Evolutionary conservation across 2,113 vertebrate genomes (phyloP), one percentile per base, ranked within the genome.

Genomic region (Rhinoptilus africanus): DNA sequence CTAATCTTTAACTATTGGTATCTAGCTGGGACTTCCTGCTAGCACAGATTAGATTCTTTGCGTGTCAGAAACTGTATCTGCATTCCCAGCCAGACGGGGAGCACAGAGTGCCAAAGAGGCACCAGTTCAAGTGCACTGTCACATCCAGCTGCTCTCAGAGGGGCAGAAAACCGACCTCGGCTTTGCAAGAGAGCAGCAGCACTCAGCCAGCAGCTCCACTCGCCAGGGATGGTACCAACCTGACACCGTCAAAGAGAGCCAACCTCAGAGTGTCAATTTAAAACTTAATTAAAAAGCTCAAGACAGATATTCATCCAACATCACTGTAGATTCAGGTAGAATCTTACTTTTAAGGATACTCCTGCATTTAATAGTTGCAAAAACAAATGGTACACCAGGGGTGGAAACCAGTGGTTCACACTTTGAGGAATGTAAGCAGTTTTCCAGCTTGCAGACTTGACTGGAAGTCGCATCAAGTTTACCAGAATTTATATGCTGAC

Each of bases 221-320:
- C n/a, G 13, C 37, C 37, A 35, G 0, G 4, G 34, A 18, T 24
- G 35, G 45, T 3, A 32, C 45, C 57, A 56, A 79, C 19, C 78
- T 62, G 45, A 41, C 48, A 19, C 4, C 8, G 30, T 45, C 59
- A 51, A n/a, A 57, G 30, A 1, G 0, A 0, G 1, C 3, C 15
- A 8, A 67, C 14, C 53, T 68, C 71, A 56, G 50, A 48, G 45
- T 14, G 28, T 22, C 77, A 79, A 47, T 23, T 8, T 28, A 84
- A 57, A 53, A 24, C 14, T 30, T 43, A 26, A 80, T 39, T 39
- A 0, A 13, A 69, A 10, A 45, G 53, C 24, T 34, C 57, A 62
- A 64, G 45, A 64, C 39, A 75, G 87, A 78, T 27, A 10, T 16
- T 73, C 39, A 66, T 45, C 43, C 53, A 66, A 0, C 28, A 9